phyloP scores from a whole-genome alignment of 1,140 invertebrate species.

The Habropoda laboriosa region DNA sequence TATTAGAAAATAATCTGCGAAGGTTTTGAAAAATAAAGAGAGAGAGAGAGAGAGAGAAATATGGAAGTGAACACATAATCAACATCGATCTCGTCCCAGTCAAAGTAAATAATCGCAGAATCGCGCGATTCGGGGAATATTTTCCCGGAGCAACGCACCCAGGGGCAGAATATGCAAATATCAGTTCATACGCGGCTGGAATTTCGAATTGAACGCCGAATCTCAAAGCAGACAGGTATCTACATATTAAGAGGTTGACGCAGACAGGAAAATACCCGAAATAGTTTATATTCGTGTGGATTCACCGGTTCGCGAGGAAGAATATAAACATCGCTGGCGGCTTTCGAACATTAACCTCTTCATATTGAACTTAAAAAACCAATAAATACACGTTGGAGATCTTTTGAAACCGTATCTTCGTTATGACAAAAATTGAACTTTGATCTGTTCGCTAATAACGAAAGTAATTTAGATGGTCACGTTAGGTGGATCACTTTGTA shows the following conservation, averaged over 20 bases:
- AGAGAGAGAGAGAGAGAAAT: too few species aligned
- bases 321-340: background rate
- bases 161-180: constrained; percentile 20
- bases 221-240: background rate
- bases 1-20: too few species aligned
- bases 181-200: background rate
- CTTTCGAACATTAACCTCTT: background rate
- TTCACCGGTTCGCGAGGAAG: background rate
- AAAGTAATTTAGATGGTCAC: too few species aligned
- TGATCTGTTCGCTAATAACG: too few species aligned
- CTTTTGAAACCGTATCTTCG: too few species aligned
- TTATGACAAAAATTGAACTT: too few species aligned
- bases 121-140: background rate
- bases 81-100: background rate
- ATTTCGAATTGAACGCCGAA: constrained; percentile 14
- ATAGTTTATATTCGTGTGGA: background rate
- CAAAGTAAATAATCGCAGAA: background rate
- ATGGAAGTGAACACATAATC: background rate
- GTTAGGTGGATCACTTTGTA: too few species aligned
- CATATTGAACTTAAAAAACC: too few species aligned
- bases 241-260: background rate
- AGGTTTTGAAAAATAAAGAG: too few species aligned
- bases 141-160: background rate
- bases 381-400: too few species aligned
- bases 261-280: background rate